Evolutionary conservation across 2,888 invertebrate species (phyloP).

Genomic region (Meiosimyza platycephala): DNA sequence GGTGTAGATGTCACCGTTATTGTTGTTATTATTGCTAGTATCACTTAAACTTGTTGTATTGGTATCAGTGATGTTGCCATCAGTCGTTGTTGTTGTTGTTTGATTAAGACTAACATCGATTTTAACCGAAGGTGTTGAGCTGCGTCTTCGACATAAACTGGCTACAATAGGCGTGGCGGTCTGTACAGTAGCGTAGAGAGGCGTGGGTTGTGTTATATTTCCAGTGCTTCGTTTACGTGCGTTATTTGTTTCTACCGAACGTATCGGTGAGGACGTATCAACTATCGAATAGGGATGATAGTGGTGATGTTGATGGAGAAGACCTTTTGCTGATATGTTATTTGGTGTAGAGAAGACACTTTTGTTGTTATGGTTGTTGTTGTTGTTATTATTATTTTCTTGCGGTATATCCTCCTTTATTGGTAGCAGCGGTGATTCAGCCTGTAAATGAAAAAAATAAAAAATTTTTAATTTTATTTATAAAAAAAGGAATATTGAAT

Average conservation of each 20-base stretch:
- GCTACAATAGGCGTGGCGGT: constrained; percentile 30
- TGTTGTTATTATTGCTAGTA: constrained; percentile 37
- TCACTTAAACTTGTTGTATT: constrained; percentile 38
- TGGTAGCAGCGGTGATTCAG: constrained; percentile 62
- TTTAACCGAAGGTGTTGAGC: constrained; percentile 46
- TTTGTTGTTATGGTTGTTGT: constrained; percentile 38
- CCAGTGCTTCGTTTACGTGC: constrained; percentile 44
- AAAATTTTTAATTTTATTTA: not conserved
- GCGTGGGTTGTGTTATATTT: constrained; percentile 28
- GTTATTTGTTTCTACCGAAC: constrained; percentile 33
- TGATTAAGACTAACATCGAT: constrained; percentile 34
- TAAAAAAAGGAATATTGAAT: no score
- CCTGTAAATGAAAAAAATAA: constrained; percentile 49
- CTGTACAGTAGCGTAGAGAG: constrained; percentile 4
- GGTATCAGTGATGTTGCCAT: constrained; percentile 36
- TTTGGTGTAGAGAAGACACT: constrained; percentile 40
- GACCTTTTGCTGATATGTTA: constrained; percentile 55
- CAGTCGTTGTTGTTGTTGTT: constrained; percentile 12
- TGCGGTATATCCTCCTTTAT: constrained; percentile 49
- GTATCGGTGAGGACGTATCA: constrained; percentile 33
- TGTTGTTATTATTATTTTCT: constrained; percentile 43
- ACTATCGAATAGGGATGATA: constrained; percentile 36
- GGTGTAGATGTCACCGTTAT: constrained; percentile 13
- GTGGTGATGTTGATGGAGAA: constrained; percentile 22
- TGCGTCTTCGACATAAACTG: constrained; percentile 53